phyloP scores from a whole-genome alignment of 2,888 invertebrate genomes.

The Sclerodermus sp. region DNA sequence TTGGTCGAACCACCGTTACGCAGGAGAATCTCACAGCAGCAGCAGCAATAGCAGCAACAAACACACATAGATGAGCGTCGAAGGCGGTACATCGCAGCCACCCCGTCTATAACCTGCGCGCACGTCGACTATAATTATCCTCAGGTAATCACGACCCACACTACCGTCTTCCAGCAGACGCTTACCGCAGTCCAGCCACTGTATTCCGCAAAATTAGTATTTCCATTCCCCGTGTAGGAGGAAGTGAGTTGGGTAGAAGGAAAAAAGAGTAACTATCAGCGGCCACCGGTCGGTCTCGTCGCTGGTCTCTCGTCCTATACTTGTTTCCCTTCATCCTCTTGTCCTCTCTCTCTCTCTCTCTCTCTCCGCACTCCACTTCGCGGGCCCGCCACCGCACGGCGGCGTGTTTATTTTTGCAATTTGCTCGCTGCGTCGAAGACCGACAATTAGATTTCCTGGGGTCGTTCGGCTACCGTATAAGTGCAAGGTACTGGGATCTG shows the following conservation, averaged over 20 bases:
- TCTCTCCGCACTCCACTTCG: slow-evolving; percentile 24
- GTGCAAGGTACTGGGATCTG: slow-evolving; percentile 36
- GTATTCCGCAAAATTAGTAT: slow-evolving; percentile 59
- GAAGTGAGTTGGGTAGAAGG: slow-evolving; percentile 7
- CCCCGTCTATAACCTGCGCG: slow-evolving; percentile 31
- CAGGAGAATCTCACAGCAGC: too few species aligned
- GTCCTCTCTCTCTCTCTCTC: slow-evolving; percentile 8
- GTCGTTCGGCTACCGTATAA: slow-evolving; percentile 54
- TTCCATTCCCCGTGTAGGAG: slow-evolving; percentile 44
- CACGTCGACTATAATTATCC: slow-evolving; percentile 57
- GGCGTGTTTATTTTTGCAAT: slow-evolving; percentile 56
- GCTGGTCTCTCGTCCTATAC: slow-evolving; percentile 13
- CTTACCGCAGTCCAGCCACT: slow-evolving; percentile 57
- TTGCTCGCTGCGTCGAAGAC: slow-evolving; percentile 45
- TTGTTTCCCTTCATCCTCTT: slow-evolving; percentile 1
- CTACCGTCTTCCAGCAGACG: slow-evolving; percentile 46
- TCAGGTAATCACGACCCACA: slow-evolving; percentile 56
- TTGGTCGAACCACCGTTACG: too few species aligned
- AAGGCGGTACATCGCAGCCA: too few species aligned
- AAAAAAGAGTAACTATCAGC: slow-evolving; percentile 22
- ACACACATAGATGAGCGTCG: too few species aligned
- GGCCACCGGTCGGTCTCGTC: slow-evolving; percentile 27
- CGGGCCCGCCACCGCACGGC: slow-evolving; percentile 30
- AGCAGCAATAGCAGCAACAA: too few species aligned
- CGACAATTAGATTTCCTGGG: slow-evolving; percentile 56